These are phyloP conservation scores for Helicolenus hilgendorfi DNA, from an alignment of 2,797 vertebrate species.

Conservation along the genomic window DNA sequence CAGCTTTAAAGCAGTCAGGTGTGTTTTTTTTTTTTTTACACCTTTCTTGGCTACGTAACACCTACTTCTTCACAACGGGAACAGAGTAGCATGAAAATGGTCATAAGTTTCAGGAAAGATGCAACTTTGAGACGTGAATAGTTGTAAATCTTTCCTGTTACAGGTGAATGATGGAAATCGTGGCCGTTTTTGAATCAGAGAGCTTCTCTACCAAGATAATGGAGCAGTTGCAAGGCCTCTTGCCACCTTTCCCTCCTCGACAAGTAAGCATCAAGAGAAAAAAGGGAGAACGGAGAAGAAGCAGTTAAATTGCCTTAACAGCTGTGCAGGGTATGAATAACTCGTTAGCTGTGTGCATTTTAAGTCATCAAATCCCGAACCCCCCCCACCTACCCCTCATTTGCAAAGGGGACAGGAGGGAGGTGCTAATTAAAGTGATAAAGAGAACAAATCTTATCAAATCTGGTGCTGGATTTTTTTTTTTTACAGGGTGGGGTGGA, in stretches of 20 bases:
- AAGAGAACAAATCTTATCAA: conserved; percentile 91
- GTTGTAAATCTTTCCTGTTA: conserved; percentile 41
- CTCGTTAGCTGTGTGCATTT: conserved; percentile 91
- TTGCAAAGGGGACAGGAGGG: conserved; percentile 91
- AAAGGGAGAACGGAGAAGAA: conserved; percentile 68
- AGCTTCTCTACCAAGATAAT: conserved; percentile 52
- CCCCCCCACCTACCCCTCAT: conserved; percentile 90
- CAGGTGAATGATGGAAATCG: conserved; percentile 59
- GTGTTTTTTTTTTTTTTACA: conserved; percentile 12
- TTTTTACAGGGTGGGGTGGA: conserved; percentile 46
- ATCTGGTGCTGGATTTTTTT: conserved; percentile 65
- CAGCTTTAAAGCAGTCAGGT: conserved; percentile 62
- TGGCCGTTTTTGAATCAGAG: conserved; percentile 58
- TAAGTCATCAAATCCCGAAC: conserved; percentile 89
- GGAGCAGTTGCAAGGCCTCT: conserved; percentile 63
- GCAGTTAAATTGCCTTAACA: conserved; percentile 89
- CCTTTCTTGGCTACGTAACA: conserved; percentile 32
- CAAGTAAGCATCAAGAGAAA: conserved; percentile 53
- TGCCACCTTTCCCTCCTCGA: conserved; percentile 67
- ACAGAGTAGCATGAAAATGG: conserved; percentile 13
- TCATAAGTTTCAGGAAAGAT: conserved; percentile 27
- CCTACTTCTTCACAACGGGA: conserved; percentile 18
- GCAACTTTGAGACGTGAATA: conserved; percentile 23
- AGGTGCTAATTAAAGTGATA: conserved; percentile 93
- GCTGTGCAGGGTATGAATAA: conserved; percentile 90